Base-by-base conservation (phyloP, 2,797 vertebrate genomes). In the Rhabdomys pumilio region DNA sequence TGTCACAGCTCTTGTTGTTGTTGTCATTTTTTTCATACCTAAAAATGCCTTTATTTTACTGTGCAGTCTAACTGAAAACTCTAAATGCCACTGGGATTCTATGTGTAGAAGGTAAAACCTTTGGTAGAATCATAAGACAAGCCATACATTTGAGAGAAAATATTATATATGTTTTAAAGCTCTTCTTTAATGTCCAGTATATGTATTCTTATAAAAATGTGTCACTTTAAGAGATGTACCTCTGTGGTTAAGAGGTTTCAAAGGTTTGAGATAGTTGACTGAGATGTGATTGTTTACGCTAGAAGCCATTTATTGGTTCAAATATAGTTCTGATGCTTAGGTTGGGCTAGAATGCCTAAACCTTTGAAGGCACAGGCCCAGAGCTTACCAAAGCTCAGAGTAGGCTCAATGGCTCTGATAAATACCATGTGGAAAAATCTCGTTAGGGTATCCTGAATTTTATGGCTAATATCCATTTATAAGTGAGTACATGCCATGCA, bases 141-240 rank as follows among this genome's bases (percentile, higher is more conserved):
- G 88, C 29, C 14, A 53, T 19, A 41, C 15, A 41, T 41, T 19
- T 4, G 38, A 91, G 17, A 94, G 65, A 73, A 87, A 44, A 69
- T 83, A 7, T 86, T 75, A 57, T 34, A 91, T 47, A 10, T 19
- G 5, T 50, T 65, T 41, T 26, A 50, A 44, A 44, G 63, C 14
- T 93, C 50, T 91, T 90, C 79, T 82, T 12, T 79, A 84, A 41
- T 67, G 31, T 81, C 86, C n/a, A 61, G 31, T 24, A 95, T 67
- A 61, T 77, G 73, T 31, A 15, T 26, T 77, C 41, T 93, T n/a
- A 38, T 81, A 41, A 94, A 91, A 91, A 12, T 17, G 26, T 86
- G 53, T 63, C 12, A 76, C 41, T 91, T 61, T 93, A 87, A 95
- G 41, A 84, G 92, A 91, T 65, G 19, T 76, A 6, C 20, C 77